phyloP scores from a whole-genome alignment of 2,797 vertebrate species.

The Gobionotothen gibberifrons region DNA sequence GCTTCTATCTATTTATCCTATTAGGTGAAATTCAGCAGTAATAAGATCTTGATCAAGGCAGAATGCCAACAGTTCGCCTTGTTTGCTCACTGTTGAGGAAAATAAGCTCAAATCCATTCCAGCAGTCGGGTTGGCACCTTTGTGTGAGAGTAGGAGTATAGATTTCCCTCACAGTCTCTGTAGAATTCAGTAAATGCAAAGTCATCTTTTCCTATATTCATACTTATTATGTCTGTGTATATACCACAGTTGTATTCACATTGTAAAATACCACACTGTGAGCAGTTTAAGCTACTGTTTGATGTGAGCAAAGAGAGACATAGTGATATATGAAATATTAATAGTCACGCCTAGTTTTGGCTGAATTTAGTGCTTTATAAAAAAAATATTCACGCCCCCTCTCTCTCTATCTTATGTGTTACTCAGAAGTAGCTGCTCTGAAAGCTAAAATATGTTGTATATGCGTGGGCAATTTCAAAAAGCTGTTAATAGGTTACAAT shows the following conservation, averaged over 20 bases:
- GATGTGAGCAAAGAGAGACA: conserved; percentile 1
- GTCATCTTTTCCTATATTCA: conserved; percentile 16
- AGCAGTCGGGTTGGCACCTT: conserved; percentile 30
- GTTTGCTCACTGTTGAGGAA: conserved; percentile 50
- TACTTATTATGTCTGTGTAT: background rate
- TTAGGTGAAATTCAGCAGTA: conserved; percentile 41
- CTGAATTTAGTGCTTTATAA: conserved; percentile 34
- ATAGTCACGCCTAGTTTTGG: conserved; percentile 19
- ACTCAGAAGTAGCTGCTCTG: conserved; percentile 7
- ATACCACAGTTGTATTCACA: conserved; percentile 8
- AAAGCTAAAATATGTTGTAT: background rate
- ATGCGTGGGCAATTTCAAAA: background rate
- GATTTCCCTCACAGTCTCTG: conserved; percentile 5
- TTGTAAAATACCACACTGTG: conserved; percentile 2
- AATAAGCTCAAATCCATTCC: conserved; percentile 43
- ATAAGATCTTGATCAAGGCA: conserved; percentile 44
- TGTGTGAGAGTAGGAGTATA: conserved; percentile 18
- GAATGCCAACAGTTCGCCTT: conserved; percentile 29
- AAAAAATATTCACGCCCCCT: background rate
- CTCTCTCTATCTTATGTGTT: background rate
- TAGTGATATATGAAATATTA: conserved; percentile 16
- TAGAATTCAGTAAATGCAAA: conserved; percentile 25
- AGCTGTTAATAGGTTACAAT: background rate
- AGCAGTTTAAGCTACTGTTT: conserved; percentile 11
- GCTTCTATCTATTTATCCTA: conserved; percentile 47